phyloP scores from a whole-genome alignment of 2,888 invertebrate genomes.

The Sisyra terminalis region DNA sequence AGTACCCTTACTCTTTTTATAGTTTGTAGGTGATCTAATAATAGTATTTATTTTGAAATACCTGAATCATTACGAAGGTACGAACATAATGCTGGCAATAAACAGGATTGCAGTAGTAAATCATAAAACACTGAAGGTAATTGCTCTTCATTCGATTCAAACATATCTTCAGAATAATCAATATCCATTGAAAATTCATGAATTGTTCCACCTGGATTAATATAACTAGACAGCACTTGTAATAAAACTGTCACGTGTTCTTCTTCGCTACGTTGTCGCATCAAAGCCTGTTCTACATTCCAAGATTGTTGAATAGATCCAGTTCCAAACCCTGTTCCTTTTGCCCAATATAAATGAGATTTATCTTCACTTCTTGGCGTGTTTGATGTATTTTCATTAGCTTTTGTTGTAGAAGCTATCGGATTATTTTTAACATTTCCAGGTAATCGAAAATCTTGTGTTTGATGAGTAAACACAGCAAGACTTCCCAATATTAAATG shows the following conservation, averaged over 20 bases:
- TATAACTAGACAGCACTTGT: conserved; percentile 73
- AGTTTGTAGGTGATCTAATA: no score
- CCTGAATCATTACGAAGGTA: conserved; percentile 86
- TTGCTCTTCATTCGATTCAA: conserved; percentile 24
- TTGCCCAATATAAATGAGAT: conserved; percentile 81
- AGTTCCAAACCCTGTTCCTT: conserved; percentile 92
- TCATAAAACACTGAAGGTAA: conserved; percentile 59
- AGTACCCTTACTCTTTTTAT: no score
- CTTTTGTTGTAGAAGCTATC: conserved; percentile 21
- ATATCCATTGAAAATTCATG: conserved; percentile 29
- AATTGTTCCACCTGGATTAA: conserved; percentile 54
- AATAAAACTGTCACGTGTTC: conserved; percentile 66
- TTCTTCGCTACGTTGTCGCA: conserved; percentile 80
- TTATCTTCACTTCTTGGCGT: conserved; percentile 43
- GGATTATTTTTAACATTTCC: conserved; percentile 6
- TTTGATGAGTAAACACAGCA: conserved; percentile 75
- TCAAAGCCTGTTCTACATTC: conserved; percentile 90
- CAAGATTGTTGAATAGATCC: conserved; percentile 91
- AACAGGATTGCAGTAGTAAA: conserved; percentile 62
- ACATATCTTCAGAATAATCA: conserved; percentile 24
- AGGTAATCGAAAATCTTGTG: conserved; percentile 25
- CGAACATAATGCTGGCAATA: conserved; percentile 75
- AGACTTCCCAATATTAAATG: conserved; percentile 75
- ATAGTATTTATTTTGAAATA: conserved; percentile 23
- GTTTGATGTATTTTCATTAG: conserved; percentile 6